Conservation (phyloP, 2,113 vertebrate species). For the Sebastes fasciatus region DNA sequence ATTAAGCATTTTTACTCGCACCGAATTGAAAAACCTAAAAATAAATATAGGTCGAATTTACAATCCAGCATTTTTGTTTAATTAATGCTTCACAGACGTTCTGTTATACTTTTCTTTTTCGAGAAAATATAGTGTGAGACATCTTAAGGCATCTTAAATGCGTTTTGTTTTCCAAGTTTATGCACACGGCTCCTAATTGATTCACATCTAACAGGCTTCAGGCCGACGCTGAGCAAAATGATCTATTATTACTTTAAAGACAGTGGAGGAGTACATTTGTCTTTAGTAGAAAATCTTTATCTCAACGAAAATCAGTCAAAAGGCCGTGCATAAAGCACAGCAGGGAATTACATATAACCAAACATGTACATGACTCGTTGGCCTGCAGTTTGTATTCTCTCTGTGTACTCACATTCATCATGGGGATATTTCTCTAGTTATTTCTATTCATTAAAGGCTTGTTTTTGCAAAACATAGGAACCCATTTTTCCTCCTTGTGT, state of each 20-base stretch:
- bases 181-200: constrained; percentile 39
- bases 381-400: not conserved
- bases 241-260: constrained; percentile 4
- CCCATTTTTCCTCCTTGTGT: constrained; percentile 1
- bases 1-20: not conserved
- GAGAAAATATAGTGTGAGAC: too few species aligned
- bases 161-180: constrained; percentile 25
- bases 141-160: not conserved
- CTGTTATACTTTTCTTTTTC: not conserved
- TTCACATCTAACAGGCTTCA: constrained; percentile 30
- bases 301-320: constrained; percentile 45
- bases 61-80: not conserved
- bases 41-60: not conserved
- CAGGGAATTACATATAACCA: constrained; percentile 23
- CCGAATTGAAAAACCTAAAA: not conserved
- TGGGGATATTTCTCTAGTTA: not conserved
- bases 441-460: constrained; percentile 6
- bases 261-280: constrained; percentile 32
- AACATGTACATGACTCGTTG: not conserved
- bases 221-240: constrained; percentile 12
- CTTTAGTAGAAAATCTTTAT: not conserved
- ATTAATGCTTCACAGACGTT: not conserved
- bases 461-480: not conserved
- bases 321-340: not conserved
- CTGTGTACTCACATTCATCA: not conserved